Conservation (phyloP, 2,888 invertebrate genomes). For the Lasioglossum lativentre region DNA sequence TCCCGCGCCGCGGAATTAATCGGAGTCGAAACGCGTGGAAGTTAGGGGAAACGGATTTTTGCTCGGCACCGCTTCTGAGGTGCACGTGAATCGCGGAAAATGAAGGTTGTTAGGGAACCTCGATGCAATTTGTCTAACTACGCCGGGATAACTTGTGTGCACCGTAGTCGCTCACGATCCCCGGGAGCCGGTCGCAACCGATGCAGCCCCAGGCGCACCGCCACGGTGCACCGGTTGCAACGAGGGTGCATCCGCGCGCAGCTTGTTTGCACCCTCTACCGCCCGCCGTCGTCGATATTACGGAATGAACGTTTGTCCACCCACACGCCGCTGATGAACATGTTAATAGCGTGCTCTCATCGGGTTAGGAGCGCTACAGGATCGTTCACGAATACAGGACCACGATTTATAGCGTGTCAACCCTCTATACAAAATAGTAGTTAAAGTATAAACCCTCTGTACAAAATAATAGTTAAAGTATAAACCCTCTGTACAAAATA, state of each 20-base stretch:
- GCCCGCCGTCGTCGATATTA: slow-evolving; percentile 32
- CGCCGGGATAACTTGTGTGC: slow-evolving; percentile 21
- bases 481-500: no score
- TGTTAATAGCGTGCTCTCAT: background rate
- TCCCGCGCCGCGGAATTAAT: slow-evolving; percentile 17
- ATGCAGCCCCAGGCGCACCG: slow-evolving; percentile 35
- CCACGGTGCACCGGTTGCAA: slow-evolving; percentile 54
- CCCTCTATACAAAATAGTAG: background rate
- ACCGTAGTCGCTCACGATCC: slow-evolving; percentile 48
- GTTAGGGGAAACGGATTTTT: background rate
- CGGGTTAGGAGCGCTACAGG: background rate
- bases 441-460: no score
- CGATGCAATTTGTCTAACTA: slow-evolving; percentile 45
- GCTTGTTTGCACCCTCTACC: slow-evolving; percentile 33
- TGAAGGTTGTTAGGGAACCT: slow-evolving; percentile 38
- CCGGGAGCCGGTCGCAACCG: slow-evolving; percentile 64
- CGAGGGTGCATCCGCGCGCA: slow-evolving; percentile 42
- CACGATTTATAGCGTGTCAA: background rate
- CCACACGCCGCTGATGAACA: background rate
- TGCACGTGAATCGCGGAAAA: slow-evolving; percentile 24
- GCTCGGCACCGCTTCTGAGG: background rate
- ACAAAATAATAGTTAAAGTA: no score
- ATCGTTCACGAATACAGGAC: background rate
- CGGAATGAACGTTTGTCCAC: slow-evolving; percentile 6
- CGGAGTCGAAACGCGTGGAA: background rate